Base-by-base conservation (phyloP, 2,797 vertebrate genomes). In the Gadopsis marmoratus region DNA sequence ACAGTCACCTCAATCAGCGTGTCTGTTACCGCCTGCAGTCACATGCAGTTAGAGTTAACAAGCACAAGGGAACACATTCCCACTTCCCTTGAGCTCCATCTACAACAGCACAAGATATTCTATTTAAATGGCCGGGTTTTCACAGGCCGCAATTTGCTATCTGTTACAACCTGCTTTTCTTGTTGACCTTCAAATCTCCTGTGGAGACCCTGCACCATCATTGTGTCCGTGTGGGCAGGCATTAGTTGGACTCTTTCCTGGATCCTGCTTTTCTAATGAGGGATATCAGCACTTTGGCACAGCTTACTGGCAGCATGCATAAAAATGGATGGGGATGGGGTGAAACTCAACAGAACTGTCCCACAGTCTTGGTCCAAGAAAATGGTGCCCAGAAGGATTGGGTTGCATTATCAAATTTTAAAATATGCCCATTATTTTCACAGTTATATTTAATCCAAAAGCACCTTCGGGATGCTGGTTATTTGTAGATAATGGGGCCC, bases 221-320 rank as follows among this genome's bases (percentile, higher is more conserved):
- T 84, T 82, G 82, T 90, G 84, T 90, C 85, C 71, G 86, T 89
- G 89, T 85, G 87, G 71, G 88, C 85, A 87, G 91, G 76, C 79
- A 84, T 87, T 87, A 89, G 84, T 86, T 93, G 93, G 93, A 94
- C 76, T 89, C 87, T 89, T 94, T 95, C 94, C 94, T 94, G 90
- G 87, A 93, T 86, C 62, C 85, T 79, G 89, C 81, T 86, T 89
- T 93, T 91, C 90, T 95, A 95, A 96, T 95, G 92, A 95, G 92
- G 87, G 91, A 89, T 92, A 93, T 94, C 91, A 89, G 87, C 88
- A 86, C 88, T 92, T 93, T 94, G 95, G 93, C 94, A 92, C 82
- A 69, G 88, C 86, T 93, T 91, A 90, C 91, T 93, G 94, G 94
- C 94, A 92, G 85, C 78, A 31, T 79, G 85, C 83, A 78, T 89